Evolutionary conservation across 2,797 vertebrate species (phyloP).

Genomic region (Chaetophractus vellerosus): DNA sequence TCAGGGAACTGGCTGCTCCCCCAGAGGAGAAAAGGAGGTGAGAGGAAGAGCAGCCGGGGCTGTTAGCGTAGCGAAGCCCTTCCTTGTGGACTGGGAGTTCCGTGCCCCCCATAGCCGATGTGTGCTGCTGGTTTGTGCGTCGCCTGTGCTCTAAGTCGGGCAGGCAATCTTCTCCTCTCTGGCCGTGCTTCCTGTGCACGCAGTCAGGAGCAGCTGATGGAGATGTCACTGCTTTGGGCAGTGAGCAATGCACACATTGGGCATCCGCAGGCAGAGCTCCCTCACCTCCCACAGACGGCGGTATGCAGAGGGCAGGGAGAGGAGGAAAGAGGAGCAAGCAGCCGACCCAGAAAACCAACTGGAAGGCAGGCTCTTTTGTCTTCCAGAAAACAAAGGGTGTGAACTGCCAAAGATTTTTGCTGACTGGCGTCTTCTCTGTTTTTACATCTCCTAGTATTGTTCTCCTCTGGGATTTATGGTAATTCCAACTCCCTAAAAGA

Average conservation of each 20-base stretch:
- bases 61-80: no score
- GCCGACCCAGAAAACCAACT: constrained; percentile 50
- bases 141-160: neutral
- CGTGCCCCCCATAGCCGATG: neutral
- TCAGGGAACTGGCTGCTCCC: neutral
- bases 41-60: neutral
- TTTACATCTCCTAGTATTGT: constrained; percentile 41
- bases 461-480: constrained; percentile 66
- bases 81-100: neutral
- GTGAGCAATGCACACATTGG: neutral
- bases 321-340: neutral
- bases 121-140: neutral
- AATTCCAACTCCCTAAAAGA: constrained; percentile 66
- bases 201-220: neutral
- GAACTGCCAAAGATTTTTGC: constrained; percentile 47
- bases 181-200: neutral
- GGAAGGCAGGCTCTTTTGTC: constrained; percentile 10
- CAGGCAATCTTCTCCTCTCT: neutral
- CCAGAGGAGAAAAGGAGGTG: neutral
- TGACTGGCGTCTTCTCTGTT: constrained; percentile 56
- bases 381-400: constrained; percentile 56
- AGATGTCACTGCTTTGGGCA: neutral
- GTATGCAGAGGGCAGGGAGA: accelerated
- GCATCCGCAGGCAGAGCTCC: neutral
- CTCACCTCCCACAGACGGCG: neutral